phyloP scores from a whole-genome alignment of 2,113 vertebrate genomes.

The Myrmecophaga tridactyla region DNA sequence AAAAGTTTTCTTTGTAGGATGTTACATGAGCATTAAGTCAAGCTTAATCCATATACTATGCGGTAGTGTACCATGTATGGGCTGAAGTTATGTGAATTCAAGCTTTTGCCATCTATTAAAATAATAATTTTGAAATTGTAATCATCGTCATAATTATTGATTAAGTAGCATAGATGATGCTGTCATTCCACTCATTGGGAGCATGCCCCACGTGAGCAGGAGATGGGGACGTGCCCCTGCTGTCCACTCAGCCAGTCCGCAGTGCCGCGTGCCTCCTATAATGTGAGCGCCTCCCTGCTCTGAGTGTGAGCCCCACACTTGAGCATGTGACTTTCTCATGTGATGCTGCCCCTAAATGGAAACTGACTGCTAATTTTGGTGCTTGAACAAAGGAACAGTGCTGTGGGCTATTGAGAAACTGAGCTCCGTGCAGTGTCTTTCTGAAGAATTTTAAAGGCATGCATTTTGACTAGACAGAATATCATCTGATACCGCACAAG shows the following conservation, averaged over 20 bases:
- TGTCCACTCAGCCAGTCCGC: not conserved
- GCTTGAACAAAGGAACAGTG: not conserved
- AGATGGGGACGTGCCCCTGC: not conserved
- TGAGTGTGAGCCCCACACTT: fast-evolving
- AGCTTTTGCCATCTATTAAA: not conserved
- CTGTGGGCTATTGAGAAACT: not conserved
- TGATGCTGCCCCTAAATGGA: not conserved
- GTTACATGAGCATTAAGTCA: not conserved
- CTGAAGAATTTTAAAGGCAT: not conserved
- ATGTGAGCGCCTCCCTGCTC: fast-evolving
- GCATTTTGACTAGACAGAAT: not conserved
- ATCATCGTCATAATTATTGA: not conserved
- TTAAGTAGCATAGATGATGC: not conserved
- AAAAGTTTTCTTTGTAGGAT: not conserved
- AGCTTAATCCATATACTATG: not conserved
- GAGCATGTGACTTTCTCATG: not conserved
- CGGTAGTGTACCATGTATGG: not conserved
- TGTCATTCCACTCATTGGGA: not conserved
- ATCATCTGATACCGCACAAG: fast-evolving
- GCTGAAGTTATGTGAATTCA: not conserved
- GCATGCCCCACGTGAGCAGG: fast-evolving
- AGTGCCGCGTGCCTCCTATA: fast-evolving
- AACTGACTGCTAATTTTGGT: not conserved
- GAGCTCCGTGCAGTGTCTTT: not conserved
- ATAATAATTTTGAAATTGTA: too few species aligned